Conservation (phyloP, 2,888 invertebrate genomes). For the Pandemis cinnamomeana region DNA sequence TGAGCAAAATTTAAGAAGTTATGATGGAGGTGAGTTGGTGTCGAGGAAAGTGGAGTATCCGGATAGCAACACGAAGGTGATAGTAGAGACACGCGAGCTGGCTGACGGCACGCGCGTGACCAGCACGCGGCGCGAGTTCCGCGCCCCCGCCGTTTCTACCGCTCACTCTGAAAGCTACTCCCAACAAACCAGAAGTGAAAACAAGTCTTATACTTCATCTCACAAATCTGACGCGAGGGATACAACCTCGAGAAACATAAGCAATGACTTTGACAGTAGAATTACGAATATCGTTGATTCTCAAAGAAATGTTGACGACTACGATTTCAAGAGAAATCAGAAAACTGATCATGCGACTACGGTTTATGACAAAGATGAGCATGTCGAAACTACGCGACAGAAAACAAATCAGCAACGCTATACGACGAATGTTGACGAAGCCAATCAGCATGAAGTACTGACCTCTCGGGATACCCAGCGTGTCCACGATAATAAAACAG, state of each 20-base stretch:
- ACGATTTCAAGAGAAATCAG: slow-evolving; percentile 62
- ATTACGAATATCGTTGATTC: slow-evolving; percentile 66
- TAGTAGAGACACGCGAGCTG: slow-evolving; percentile 87
- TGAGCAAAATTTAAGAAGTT: slow-evolving; percentile 57
- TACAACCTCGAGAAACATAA: slow-evolving; percentile 59
- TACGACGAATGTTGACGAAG: slow-evolving; percentile 51
- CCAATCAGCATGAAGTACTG: slow-evolving; percentile 48
- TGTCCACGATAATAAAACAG: slow-evolving; percentile 51
- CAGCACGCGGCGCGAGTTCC: slow-evolving; percentile 87
- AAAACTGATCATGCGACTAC: slow-evolving; percentile 49
- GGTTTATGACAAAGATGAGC: slow-evolving; percentile 34
- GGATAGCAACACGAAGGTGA: slow-evolving; percentile 87
- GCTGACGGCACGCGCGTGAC: slow-evolving; percentile 88
- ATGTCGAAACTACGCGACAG: slow-evolving; percentile 29
- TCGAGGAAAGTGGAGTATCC: slow-evolving; percentile 86
- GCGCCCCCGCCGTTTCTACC: slow-evolving; percentile 66
- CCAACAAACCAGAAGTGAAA: slow-evolving; percentile 63
- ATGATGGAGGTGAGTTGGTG: slow-evolving; percentile 77
- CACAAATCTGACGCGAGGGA: slow-evolving; percentile 63
- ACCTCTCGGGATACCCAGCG: slow-evolving; percentile 48
- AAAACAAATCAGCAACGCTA: slow-evolving; percentile 29
- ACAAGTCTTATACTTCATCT: slow-evolving; percentile 59
- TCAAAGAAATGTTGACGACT: slow-evolving; percentile 68
- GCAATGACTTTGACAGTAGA: slow-evolving; percentile 55
- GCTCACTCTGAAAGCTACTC: slow-evolving; percentile 67